Evolutionary conservation across 2,113 vertebrate species (phyloP).

Genomic region (Gymnogyps californianus): DNA sequence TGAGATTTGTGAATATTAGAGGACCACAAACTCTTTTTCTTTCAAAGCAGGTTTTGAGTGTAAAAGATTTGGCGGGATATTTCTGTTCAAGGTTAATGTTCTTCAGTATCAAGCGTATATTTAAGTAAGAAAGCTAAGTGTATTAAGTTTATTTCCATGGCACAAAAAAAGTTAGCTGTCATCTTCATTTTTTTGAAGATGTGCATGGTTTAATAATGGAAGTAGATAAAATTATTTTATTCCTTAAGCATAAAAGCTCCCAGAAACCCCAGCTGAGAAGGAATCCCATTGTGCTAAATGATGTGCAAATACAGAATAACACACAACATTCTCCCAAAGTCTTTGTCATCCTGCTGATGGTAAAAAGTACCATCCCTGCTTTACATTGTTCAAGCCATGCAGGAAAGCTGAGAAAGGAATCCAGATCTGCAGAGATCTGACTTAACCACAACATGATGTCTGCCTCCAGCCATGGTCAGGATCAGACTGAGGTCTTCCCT

Average conservation of each 20-base stretch:
- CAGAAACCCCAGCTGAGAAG: background rate
- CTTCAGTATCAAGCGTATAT: background rate
- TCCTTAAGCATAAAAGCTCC: background rate
- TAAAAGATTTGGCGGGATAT: background rate
- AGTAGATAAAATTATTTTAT: background rate
- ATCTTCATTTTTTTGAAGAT: background rate
- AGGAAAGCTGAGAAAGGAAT: background rate
- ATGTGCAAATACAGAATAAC: background rate
- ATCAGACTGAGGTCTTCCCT: background rate
- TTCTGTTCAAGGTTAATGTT: background rate
- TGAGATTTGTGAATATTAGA: background rate
- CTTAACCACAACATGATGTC: background rate
- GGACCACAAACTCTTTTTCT: background rate
- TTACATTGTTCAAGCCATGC: background rate
- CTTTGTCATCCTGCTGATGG: too few species aligned
- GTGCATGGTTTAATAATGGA: background rate
- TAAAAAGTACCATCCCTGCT: background rate
- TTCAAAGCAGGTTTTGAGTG: background rate
- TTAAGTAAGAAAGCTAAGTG: background rate
- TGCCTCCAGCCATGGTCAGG: background rate
- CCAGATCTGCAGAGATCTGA: background rate
- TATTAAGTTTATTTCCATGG: background rate
- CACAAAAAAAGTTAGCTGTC: background rate
- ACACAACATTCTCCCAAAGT: background rate
- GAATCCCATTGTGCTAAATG: background rate